Conservation (phyloP, 2,888 invertebrate species). For the Cryptocephalus primarius region DNA sequence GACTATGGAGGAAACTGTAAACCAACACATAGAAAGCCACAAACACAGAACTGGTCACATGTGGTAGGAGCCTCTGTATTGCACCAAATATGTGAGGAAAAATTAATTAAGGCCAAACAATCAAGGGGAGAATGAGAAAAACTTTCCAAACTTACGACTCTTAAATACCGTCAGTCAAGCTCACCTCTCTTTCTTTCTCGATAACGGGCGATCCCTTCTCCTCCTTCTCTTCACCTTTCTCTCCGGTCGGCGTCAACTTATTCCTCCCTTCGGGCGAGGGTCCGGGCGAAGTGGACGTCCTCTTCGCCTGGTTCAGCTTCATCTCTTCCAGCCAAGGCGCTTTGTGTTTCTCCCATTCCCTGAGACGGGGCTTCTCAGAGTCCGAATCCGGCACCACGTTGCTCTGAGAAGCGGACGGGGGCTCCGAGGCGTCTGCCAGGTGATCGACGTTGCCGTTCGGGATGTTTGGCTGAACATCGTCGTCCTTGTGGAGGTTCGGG, state of each 20-base stretch:
- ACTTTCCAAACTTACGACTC: too few species aligned
- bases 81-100: too few species aligned
- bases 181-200: slow-evolving; percentile 8
- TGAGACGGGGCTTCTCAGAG: slow-evolving; percentile 49
- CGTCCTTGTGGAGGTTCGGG: slow-evolving; percentile 43
- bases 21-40: too few species aligned
- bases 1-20: too few species aligned
- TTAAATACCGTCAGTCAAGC: too few species aligned
- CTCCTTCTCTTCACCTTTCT: slow-evolving; percentile 20
- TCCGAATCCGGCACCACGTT: slow-evolving; percentile 6
- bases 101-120: too few species aligned
- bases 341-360: slow-evolving; percentile 62
- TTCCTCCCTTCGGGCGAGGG: slow-evolving; percentile 9
- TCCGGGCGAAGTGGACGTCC: slow-evolving; percentile 41
- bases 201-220: slow-evolving; percentile 6
- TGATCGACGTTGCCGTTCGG: slow-evolving; percentile 28
- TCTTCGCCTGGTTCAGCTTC: slow-evolving; percentile 64
- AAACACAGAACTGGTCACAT: too few species aligned
- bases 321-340: slow-evolving; percentile 77
- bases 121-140: too few species aligned
- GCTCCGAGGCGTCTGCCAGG: slow-evolving; percentile 7
- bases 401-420: slow-evolving; percentile 1
- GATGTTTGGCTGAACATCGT: slow-evolving; percentile 20
- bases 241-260: slow-evolving; percentile 10
- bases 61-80: too few species aligned